Base-by-base conservation (phyloP, 2,888 invertebrate genomes). In the Heliconius erato region DNA sequence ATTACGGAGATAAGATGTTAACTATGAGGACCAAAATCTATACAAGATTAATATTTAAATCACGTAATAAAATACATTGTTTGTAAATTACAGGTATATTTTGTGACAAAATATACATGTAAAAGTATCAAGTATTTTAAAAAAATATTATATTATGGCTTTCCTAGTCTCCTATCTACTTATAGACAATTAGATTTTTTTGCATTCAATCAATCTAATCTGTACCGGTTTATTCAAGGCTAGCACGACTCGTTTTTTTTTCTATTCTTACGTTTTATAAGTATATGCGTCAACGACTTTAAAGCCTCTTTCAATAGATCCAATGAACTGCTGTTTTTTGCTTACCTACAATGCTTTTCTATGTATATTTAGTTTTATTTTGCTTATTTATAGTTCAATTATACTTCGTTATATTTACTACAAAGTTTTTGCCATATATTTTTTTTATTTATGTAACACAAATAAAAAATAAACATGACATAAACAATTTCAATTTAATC, bases 181-280 rank as follows among this genome's bases (percentile, higher is more conserved):
- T 67, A 35, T n/a, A 79, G 83, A 65, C 68, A 49, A 78, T 59
- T 59, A 77, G 26, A 78, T 49, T 78, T 69, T 80, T 67, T 69
- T 76, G 59, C 80, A 67, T 76, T 71, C 79, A 74, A 74, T 82
- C 81, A 72, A 79, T 79, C 68, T 82, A 71, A 78, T 78, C 32
- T 72, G 65, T 90, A 92, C 92, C 90, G 89, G 93, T 92, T 91
- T 88, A 74, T 85, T 88, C 90, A 91, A 91, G 91, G 91, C 86
- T 89, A 86, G 87, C 88, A 74, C 63, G 72, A 78, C 77, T 79
- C 32, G 26, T 44, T 83, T 74, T 81, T 79, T 78, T 12, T 79
- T 78, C 69, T 54, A 16, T 63, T 63, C 44, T 26, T 54, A 28
- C 44, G 32, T 78, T 72, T 35, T 49, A 72, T 78, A 77, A 23